These are phyloP conservation scores for Prietella phreatophila DNA, from an alignment of 2,113 vertebrate species.

Conservation along the genomic window DNA sequence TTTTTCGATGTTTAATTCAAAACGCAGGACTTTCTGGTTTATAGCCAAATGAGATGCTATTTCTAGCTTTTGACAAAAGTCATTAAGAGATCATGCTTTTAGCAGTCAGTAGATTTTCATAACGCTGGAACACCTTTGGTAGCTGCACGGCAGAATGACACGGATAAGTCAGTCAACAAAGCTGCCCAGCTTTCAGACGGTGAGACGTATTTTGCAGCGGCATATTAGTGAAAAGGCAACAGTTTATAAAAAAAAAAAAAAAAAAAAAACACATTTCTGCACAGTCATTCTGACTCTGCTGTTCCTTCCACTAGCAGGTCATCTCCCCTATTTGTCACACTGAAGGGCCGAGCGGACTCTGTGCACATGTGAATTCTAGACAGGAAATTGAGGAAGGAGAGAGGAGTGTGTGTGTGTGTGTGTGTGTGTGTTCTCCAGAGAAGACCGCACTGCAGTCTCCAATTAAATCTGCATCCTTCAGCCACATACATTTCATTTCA, in stretches of 20 bases:
- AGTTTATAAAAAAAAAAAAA: background rate
- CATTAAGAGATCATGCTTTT: background rate
- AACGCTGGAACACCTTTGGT: background rate
- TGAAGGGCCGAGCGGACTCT: background rate
- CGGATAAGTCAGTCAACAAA: background rate
- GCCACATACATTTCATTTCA: constrained; percentile 15
- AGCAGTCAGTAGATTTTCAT: background rate
- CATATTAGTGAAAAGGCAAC: background rate
- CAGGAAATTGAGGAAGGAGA: constrained; percentile 23
- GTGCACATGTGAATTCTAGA: constrained; percentile 37
- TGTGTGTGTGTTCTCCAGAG: background rate
- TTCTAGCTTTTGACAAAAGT: background rate
- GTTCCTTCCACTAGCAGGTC: constrained; percentile 22
- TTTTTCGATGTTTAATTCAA: background rate
- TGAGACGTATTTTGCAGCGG: background rate
- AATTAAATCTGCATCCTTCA: constrained; percentile 13
- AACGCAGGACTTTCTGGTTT: background rate
- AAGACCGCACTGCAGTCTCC: background rate
- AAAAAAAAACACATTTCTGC: constrained; percentile 10
- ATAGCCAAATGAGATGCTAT: background rate
- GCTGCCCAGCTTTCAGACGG: background rate
- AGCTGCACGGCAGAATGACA: background rate
- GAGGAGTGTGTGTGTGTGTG: background rate
- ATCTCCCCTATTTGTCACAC: background rate
- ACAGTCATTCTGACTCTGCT: constrained; percentile 15